These are phyloP conservation scores for Urocynchramus pylzowi DNA, from an alignment of 2,113 vertebrate genomes.

Conservation along the genomic window DNA sequence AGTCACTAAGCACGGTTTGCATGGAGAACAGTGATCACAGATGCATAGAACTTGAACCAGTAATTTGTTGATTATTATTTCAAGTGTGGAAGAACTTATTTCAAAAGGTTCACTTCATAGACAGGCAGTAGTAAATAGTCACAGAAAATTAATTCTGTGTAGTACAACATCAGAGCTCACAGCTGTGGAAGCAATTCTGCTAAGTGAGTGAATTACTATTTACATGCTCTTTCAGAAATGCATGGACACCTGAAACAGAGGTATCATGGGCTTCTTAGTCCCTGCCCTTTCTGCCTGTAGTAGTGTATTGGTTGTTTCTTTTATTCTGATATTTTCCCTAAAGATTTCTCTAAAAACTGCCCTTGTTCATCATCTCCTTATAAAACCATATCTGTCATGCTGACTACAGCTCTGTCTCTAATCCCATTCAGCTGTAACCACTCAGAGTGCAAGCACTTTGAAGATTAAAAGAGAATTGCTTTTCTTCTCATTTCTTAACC, in stretches of 20 bases:
- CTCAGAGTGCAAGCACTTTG: slow-evolving; percentile 11
- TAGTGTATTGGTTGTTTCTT: neutral
- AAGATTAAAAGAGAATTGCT: slow-evolving; percentile 39
- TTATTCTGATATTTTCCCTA: neutral
- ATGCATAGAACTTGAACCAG: neutral
- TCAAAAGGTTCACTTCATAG: neutral
- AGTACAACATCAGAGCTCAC: neutral
- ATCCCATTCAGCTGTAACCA: neutral
- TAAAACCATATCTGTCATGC: neutral
- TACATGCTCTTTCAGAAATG: neutral
- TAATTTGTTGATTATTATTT: slow-evolving; percentile 1
- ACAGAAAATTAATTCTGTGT: neutral
- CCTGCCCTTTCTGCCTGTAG: neutral
- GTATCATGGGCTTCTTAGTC: neutral
- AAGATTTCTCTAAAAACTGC: neutral
- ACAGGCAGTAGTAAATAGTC: neutral
- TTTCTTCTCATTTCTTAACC: slow-evolving; percentile 12
- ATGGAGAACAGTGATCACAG: neutral
- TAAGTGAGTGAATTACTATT: neutral
- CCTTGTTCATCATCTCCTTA: neutral
- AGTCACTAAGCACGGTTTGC: neutral
- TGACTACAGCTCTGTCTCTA: neutral
- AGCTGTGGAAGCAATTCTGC: neutral
- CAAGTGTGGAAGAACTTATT: neutral
- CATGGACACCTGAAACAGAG: neutral